Conservation (phyloP, 2,888 invertebrate genomes). For the Acanthococcus lagerstroemiae region DNA sequence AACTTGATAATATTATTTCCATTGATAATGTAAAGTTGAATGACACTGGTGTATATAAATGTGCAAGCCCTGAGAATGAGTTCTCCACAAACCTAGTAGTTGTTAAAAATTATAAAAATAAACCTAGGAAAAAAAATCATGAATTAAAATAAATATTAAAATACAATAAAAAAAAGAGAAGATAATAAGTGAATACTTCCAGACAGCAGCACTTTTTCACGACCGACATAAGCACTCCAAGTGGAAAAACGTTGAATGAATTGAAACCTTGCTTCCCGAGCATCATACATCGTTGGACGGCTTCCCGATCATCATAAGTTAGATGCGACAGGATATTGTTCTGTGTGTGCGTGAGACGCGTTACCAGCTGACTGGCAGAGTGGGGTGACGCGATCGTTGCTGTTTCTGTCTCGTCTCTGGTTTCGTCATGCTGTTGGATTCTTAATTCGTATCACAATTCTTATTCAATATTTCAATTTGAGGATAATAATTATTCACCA, state of each 20-base stretch:
- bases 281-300: not conserved
- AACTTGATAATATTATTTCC: no score
- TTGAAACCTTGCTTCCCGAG: not conserved
- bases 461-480: not conserved
- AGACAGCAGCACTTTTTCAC: no score
- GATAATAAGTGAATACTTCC: not conserved
- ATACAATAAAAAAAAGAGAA: not conserved
- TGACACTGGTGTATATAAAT: no score
- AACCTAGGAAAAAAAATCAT: not conserved
- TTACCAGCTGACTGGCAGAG: not conserved
- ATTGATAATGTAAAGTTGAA: no score
- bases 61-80: no score
- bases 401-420: not conserved
- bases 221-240: not conserved
- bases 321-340: constrained; percentile 6
- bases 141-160: not conserved
- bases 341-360: constrained; percentile 4
- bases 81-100: no score
- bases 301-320: not conserved
- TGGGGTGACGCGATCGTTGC: not conserved
- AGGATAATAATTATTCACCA: not conserved
- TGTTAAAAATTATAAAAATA: no score
- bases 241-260: not conserved
- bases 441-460: not conserved
- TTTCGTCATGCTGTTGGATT: constrained; percentile 1